phyloP scores from a whole-genome alignment of 2,113 vertebrate genomes.

The Hassar affinis region DNA sequence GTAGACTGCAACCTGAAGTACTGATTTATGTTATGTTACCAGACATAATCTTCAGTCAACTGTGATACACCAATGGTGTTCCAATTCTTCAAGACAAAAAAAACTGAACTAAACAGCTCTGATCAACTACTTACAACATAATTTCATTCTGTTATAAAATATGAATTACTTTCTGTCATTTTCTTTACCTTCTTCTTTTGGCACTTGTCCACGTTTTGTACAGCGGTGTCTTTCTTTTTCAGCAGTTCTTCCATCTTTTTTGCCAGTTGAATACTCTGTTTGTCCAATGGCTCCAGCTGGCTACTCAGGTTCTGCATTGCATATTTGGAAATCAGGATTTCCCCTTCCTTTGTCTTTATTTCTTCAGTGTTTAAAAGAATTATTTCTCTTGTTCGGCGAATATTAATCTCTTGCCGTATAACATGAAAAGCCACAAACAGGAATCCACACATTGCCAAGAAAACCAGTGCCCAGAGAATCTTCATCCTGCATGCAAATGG shows the following conservation, averaged over 20 bases:
- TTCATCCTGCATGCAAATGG: not conserved
- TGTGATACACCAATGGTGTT: not conserved
- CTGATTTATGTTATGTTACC: not conserved
- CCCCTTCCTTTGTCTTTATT: constrained; percentile 28
- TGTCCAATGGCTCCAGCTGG: not conserved
- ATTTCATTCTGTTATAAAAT: not conserved
- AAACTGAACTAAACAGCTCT: not conserved
- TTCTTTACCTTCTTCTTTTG: constrained; percentile 56
- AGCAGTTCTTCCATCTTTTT: not conserved
- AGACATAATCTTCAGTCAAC: not conserved
- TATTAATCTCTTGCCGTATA: not conserved
- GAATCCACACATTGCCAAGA: not conserved
- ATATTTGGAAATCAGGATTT: constrained; percentile 32
- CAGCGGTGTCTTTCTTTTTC: fast-evolving
- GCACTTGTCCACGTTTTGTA: constrained; percentile 53
- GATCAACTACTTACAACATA: not conserved
- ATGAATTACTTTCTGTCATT: not conserved
- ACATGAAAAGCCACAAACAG: not conserved
- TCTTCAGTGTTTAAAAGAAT: not conserved
- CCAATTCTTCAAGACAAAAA: not conserved
- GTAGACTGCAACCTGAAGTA: not conserved
- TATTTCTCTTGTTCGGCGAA: not conserved
- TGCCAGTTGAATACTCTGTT: not conserved
- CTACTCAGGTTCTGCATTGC: constrained; percentile 36
- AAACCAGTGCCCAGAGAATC: not conserved